Evolutionary conservation across 2,888 invertebrate genomes (phyloP), one percentile per base, ranked within the genome.

Genomic region (Copidosoma aretas): DNA sequence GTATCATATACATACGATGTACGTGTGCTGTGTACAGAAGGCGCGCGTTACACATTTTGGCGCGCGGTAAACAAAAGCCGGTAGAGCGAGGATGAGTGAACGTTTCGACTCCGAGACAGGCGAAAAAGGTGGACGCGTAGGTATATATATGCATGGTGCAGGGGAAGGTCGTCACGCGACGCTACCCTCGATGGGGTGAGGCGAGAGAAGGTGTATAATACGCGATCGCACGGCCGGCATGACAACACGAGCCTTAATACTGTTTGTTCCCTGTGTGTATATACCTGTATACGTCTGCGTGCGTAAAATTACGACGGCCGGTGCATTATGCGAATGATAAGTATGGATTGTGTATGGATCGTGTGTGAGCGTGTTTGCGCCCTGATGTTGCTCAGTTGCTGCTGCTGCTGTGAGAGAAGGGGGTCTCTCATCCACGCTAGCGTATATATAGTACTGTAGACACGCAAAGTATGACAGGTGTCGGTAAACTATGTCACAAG

Each of bases 401-500:
- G n/a, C n/a, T n/a, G n/a, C n/a, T n/a, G n/a, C n/a, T n/a, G 25
- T 4, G 24, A 32, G 22, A 17, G 21, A 46, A 67, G 71, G 63
- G 70, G 53, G 21, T 39, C 58, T 43, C 24, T 41, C n/a, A 41
- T 41, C 19, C 46, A 41, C 25, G 51, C 61, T 41, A 22, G 58
- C 68, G 66, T 70, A 71, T 66, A 74, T 67, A 71, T 73, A 75
- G 74, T 75, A 73, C 70, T 72, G 71, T 59, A 64, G 73, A 73
- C 79, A 81, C 79, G 82, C 82, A 82, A 80, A 80, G 82, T 80
- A 81, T 81, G 82, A 77, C 83, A 83, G 82, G 82, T 83, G 83
- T 79, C 77, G 83, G 82, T 8, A 83, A 82, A 74, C 81, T 81
- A 82, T 81, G 81, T 81, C 80, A 80, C 73, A 70, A 65, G 74